phyloP scores from a whole-genome alignment of 2,888 invertebrate species.

The Ceriagrion tenellum region DNA sequence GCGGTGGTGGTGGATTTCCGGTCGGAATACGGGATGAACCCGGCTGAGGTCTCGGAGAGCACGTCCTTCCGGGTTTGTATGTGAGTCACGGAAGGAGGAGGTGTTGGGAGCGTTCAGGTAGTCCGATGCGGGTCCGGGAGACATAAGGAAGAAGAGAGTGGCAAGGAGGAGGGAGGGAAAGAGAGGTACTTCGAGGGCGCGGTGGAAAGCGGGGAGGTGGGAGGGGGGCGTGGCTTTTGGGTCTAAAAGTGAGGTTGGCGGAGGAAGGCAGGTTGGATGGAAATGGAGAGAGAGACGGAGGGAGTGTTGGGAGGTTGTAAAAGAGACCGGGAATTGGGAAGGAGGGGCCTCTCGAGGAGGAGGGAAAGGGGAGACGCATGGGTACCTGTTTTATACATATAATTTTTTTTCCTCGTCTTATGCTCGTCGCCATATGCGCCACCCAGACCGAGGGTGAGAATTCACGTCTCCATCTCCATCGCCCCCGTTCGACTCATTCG shows the following conservation, averaged over 20 bases:
- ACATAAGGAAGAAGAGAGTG: neutral
- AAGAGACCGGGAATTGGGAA: neutral
- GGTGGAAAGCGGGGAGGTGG: neutral
- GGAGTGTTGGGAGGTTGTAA: neutral
- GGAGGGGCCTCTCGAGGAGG: neutral
- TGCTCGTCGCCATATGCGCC: neutral
- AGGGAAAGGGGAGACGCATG: neutral
- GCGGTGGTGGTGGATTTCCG: slow-evolving; percentile 56
- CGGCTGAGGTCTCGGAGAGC: slow-evolving; percentile 9
- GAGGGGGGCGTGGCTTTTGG: neutral
- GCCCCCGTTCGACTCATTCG: neutral
- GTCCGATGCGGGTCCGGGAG: neutral
- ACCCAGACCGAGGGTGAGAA: neutral
- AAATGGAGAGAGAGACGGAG: neutral
- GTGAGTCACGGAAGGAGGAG: slow-evolving; percentile 51
- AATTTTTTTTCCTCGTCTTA: neutral
- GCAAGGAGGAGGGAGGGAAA: too few relatives aligned
- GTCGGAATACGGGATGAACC: slow-evolving; percentile 61
- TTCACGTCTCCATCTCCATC: neutral
- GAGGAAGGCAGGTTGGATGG: neutral
- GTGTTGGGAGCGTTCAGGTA: slow-evolving; percentile 60
- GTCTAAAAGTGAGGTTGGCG: neutral
- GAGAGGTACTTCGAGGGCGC: too few relatives aligned
- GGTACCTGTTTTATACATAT: neutral
- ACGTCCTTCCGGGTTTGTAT: slow-evolving; percentile 49